Conservation (phyloP, 2,113 vertebrate genomes). For the Oreochromis spilurus region DNA sequence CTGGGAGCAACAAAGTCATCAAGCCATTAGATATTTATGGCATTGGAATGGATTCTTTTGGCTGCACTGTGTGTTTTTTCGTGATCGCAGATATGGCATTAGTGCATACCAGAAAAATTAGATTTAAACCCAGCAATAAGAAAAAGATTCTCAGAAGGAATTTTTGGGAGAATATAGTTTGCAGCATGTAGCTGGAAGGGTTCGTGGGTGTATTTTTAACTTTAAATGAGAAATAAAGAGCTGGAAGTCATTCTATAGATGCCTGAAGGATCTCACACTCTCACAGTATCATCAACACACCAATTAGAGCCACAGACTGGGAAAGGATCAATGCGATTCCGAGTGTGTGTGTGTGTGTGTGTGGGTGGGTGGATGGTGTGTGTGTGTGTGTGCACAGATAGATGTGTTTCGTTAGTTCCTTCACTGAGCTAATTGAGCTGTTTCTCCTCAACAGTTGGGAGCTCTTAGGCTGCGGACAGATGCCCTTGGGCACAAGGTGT, state of each 20-base stretch:
- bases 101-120: constrained; percentile 20
- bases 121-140: constrained; percentile 35
- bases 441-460: constrained; percentile 75
- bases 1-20: constrained; percentile 61
- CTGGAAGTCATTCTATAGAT: constrained; percentile 58
- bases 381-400: constrained; percentile 44
- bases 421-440: constrained; percentile 72
- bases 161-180: constrained; percentile 38
- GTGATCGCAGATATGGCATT: constrained; percentile 22
- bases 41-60: constrained; percentile 33
- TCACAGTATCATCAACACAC: constrained; percentile 69
- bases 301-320: constrained; percentile 68
- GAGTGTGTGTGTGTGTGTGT: constrained; percentile 28
- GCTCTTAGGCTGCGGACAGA: constrained; percentile 71
- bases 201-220: constrained; percentile 64
- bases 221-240: constrained; percentile 72
- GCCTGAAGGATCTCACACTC: constrained; percentile 66
- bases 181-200: constrained; percentile 8
- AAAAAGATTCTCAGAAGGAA: constrained; percentile 34
- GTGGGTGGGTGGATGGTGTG: constrained; percentile 8
- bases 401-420: constrained; percentile 65
- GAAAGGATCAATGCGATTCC: constrained; percentile 64
- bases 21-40: constrained; percentile 65
- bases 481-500: constrained; percentile 71
- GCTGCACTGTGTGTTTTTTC: background rate